Percentiles rank a stretch among this genome's conserved stretches.
phyloP scores from a whole-genome alignment of 2,888 invertebrate species.

The Spilosoma lubricipeda region DNA sequence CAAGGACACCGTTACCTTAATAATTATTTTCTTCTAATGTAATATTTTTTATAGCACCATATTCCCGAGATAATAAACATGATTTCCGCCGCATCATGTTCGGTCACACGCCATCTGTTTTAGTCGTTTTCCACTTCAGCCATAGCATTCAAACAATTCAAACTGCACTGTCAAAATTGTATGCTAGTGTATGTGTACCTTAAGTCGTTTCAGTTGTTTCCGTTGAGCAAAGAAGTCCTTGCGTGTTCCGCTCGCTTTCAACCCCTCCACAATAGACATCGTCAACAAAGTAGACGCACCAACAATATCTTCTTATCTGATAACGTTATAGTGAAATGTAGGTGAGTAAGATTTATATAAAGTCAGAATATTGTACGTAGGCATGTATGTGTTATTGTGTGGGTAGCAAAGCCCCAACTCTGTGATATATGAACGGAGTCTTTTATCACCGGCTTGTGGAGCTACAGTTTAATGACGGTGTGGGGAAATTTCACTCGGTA shows the following conservation, averaged over 20 bases:
- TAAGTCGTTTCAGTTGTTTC: conserved; percentile 1
- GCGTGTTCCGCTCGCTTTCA: conserved; percentile 16
- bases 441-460: conserved; percentile 5
- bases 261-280: conserved; percentile 19
- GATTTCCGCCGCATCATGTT: conserved; percentile 33
- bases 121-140: neutral
- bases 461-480: conserved; percentile 18
- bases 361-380: neutral
- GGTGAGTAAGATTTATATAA: conserved; percentile 21
- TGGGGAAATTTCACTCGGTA: conserved; percentile 22
- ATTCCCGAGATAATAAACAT: conserved; percentile 37
- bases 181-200: neutral
- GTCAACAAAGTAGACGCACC: conserved; percentile 26
- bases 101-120: conserved; percentile 30
- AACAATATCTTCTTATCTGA: conserved; percentile 34
- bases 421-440: neutral
- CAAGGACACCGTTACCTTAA: conserved; percentile 5
- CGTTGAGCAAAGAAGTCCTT: conserved; percentile 28
- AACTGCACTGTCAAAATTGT: neutral
- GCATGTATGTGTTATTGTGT: conserved; percentile 1
- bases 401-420: conserved; percentile 5
- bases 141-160: neutral
- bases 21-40: conserved; percentile 14
- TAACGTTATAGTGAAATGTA: conserved; percentile 21
- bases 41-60: conserved; percentile 27